Conservation (phyloP, 1,140 invertebrate genomes). For the Calycopis cecrops region DNA sequence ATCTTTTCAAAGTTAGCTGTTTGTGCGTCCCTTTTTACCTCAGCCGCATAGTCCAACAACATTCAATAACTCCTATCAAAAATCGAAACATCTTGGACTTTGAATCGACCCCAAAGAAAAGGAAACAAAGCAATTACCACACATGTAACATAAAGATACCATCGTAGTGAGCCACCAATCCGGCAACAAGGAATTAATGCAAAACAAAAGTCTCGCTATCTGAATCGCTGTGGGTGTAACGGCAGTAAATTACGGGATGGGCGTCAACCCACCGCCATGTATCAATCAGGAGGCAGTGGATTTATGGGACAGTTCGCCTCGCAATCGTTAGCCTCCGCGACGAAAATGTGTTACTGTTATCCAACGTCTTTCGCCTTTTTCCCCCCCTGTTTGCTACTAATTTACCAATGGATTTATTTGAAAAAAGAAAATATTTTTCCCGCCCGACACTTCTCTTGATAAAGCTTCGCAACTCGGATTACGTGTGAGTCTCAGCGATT, state of each 20-base stretch:
- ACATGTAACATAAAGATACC: neutral
- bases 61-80: too few relatives aligned
- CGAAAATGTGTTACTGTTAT: constrained; percentile 54
- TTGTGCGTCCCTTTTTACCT: too few relatives aligned
- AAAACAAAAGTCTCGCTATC: constrained; percentile 70
- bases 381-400: constrained; percentile 34
- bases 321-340: constrained; percentile 68
- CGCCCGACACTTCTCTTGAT: neutral
- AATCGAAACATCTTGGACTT: neutral
- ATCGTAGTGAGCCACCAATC: constrained; percentile 23
- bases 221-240: constrained; percentile 23
- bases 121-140: neutral
- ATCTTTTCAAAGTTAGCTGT: too few relatives aligned
- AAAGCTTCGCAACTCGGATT: too few relatives aligned
- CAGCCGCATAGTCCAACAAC: too few relatives aligned
- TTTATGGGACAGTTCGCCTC: constrained; percentile 73
- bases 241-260: constrained; percentile 73
- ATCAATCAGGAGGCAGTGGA: constrained; percentile 69
- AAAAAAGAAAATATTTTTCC: neutral
- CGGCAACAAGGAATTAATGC: constrained; percentile 65
- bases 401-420: constrained; percentile 15
- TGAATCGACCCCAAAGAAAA: neutral
- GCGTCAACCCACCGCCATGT: constrained; percentile 75
- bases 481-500: neutral
- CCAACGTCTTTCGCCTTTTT: constrained; percentile 34